Evolutionary conservation across 2,888 invertebrate species (phyloP), one percentile per base, ranked within the genome.

Genomic region (Cantharis flavilabris): DNA sequence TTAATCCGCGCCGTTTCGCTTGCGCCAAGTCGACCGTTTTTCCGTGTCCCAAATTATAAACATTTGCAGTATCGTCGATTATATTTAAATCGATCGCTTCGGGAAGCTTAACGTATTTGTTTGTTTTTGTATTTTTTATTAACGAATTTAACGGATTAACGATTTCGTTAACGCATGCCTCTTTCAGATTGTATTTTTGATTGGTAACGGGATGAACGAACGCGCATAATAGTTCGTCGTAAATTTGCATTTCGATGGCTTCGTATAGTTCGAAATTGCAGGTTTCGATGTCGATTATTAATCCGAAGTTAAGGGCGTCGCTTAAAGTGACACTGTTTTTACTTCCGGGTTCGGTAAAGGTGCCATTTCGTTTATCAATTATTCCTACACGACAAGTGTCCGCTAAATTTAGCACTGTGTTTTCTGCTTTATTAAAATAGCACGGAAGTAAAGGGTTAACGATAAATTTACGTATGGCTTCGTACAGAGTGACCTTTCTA

Each of bases 211-310:
- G 97, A 87, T 96, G 95, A 9, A 93, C 87, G 81, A 97, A 93
- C 75, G 91, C 90, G 30, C 93, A 90, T 72, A 92, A 91, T 1
- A 90, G 88, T 3, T 91, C 89, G 81, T 95, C 93, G 86, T 95
- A 96, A 85, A 97, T 91, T 70, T 94, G 93, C 93, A 96, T 95
- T 65, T 93, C 91, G 77, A 97, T 87, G 0, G 94, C 91, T 83
- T 96, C 96, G 83, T 95, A 95, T 0, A 97, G 87, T 18, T 95
- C 94, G 86, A 97, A 96, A 73, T 94, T 93, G 49, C 94, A 94
- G 81, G 93, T 94, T 89, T 97, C 94, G 81, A 96, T 95, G 84
- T 97, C 96, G n/a, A 97, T 92, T 78, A 97, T 94, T 70, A 95
- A 89, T 5, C 96, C 96, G 82, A 93, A 87, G 79, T 93, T 93